Percentiles rank a stretch among this genome's conserved stretches.
Conservation (phyloP, 2,797 vertebrate species). For the Lagocephalus sceleratus region DNA sequence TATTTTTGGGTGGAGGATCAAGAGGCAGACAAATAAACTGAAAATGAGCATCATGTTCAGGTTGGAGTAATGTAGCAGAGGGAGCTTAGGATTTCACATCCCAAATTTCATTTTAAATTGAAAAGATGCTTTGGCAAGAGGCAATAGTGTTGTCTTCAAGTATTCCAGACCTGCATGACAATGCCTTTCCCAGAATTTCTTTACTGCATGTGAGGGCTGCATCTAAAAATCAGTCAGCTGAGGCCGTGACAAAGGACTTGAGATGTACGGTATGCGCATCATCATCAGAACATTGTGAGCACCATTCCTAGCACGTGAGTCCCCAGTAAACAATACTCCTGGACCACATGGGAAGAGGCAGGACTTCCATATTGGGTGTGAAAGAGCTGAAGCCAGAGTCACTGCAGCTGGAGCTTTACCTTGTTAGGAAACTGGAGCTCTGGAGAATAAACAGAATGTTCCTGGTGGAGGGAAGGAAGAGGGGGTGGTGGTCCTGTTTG, state of each 20-base stretch:
- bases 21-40: background rate
- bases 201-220: no score
- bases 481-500: background rate
- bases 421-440: constrained; percentile 79
- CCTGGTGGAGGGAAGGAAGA: constrained; percentile 16
- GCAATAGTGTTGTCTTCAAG: no score
- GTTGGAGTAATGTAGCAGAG: no score
- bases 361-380: constrained; percentile 81
- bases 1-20: constrained; percentile 2
- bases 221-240: no score
- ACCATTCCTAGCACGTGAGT: constrained; percentile 37
- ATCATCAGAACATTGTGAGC: constrained; percentile 29
- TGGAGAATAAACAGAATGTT: constrained; percentile 70
- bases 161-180: no score
- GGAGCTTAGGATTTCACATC: no score
- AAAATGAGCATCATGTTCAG: background rate
- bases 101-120: no score
- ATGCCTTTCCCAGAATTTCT: no score
- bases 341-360: constrained; percentile 47
- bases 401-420: constrained; percentile 63
- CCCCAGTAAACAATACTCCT: constrained; percentile 46
- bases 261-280: constrained; percentile 1
- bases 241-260: no score
- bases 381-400: constrained; percentile 40
- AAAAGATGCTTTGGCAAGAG: no score